These are phyloP conservation scores for Apeltes quadracus DNA, from an alignment of 2,113 vertebrate species.

Conservation along the genomic window DNA sequence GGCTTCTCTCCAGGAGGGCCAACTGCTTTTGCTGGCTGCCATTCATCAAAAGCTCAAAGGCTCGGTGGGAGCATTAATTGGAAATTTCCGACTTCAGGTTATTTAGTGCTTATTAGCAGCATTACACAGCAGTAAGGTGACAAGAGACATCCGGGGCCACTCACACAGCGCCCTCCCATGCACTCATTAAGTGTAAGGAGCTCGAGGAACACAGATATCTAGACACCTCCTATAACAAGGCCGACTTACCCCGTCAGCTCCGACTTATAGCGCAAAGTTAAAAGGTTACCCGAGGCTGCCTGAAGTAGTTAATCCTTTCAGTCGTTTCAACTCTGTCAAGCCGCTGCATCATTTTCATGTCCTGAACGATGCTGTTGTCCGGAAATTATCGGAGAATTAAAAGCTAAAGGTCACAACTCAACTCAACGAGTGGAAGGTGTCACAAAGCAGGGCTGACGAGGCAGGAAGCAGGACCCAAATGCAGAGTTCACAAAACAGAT, in stretches of 20 bases:
- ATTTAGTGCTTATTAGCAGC: slow-evolving; percentile 65
- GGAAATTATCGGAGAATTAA: slow-evolving; percentile 65
- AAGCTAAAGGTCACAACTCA: slow-evolving; percentile 63
- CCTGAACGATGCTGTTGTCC: slow-evolving; percentile 53
- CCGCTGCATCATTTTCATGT: slow-evolving; percentile 29
- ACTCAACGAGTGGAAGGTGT: no score
- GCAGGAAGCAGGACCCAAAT: no score
- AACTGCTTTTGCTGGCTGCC: slow-evolving; percentile 28
- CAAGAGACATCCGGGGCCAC: slow-evolving; percentile 49
- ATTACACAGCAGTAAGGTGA: slow-evolving; percentile 62
- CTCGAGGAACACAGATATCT: slow-evolving; percentile 33
- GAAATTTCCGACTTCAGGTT: slow-evolving; percentile 63
- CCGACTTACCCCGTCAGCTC: slow-evolving; percentile 36
- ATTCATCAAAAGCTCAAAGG: slow-evolving; percentile 57
- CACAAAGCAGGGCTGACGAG: no score
- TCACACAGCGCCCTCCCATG: slow-evolving; percentile 17
- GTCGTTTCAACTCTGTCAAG: slow-evolving; percentile 57
- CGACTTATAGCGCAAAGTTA: slow-evolving; percentile 54
- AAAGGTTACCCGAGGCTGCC: slow-evolving; percentile 63
- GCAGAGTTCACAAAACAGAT: no score
- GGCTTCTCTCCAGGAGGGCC: slow-evolving; percentile 29
- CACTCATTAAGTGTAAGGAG: slow-evolving; percentile 32
- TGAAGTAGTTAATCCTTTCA: slow-evolving; percentile 68
- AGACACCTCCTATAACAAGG: slow-evolving; percentile 44
- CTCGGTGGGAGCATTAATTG: slow-evolving; percentile 62